A percentile compares a stretch with the other conserved stretches of the same genome.
Conservation (phyloP, 2,797 vertebrate genomes). For the Merluccius polli region DNA sequence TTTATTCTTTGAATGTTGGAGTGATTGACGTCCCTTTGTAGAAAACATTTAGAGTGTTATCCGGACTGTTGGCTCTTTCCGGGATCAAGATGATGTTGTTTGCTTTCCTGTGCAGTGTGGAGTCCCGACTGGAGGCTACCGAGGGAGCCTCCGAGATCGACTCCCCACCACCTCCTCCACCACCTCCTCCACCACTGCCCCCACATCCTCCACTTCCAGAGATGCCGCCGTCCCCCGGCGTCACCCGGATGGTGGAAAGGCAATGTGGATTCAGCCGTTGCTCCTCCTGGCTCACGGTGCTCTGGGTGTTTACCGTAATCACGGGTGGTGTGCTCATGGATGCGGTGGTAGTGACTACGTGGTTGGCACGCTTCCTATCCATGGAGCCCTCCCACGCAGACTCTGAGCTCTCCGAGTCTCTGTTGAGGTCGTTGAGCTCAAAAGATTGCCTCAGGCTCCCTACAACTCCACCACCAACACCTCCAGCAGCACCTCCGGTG, state of each 20-base stretch:
- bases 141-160: conserved; percentile 82
- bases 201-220: conserved; percentile 44
- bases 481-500: conserved; percentile 35
- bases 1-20: conserved; percentile 84
- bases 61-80: conserved; percentile 90
- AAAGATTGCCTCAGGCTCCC: conserved; percentile 84
- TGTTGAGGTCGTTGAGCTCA: conserved; percentile 92
- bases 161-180: conserved; percentile 53
- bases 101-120: conserved; percentile 88
- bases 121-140: conserved; percentile 88
- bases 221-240: conserved; percentile 82
- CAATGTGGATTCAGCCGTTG: conserved; percentile 77
- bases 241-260: conserved; percentile 90
- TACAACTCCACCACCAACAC: conserved; percentile 33
- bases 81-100: conserved; percentile 90
- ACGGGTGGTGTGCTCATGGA: conserved; percentile 56
- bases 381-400: conserved; percentile 83
- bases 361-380: conserved; percentile 83
- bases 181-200: conserved; percentile 56
- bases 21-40: conserved; percentile 94
- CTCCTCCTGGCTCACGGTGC: conserved; percentile 54
- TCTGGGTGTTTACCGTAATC: conserved; percentile 72
- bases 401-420: conserved; percentile 90
- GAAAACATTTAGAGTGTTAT: conserved; percentile 94
- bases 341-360: conserved; percentile 49